Conservation (phyloP, 1,140 invertebrate genomes). For the Trichomalopsis sarcophagae region DNA sequence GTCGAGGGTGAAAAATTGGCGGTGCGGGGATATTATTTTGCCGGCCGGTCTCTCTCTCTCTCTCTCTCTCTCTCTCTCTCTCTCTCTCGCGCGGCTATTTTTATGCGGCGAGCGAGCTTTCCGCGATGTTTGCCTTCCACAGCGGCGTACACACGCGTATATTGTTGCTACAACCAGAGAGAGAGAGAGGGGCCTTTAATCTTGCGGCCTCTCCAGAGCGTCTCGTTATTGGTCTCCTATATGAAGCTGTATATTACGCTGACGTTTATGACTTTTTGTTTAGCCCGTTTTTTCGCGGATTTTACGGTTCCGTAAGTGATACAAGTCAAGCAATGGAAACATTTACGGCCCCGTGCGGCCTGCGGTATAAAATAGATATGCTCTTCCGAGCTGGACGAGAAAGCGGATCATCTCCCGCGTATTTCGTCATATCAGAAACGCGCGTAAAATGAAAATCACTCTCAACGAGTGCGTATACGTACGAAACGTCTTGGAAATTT, state of each 20-base stretch:
- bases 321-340: slow-evolving; percentile 13
- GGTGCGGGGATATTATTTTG: slow-evolving; percentile 4
- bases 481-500: no score
- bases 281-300: slow-evolving; percentile 27
- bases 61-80: no score
- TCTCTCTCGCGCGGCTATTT: neutral
- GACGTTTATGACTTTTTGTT: slow-evolving; percentile 46
- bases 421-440: neutral
- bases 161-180: neutral
- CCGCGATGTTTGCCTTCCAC: slow-evolving; percentile 22
- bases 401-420: no score
- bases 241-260: slow-evolving; percentile 38
- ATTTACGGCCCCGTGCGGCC: neutral
- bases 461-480: no score
- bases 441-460: neutral
- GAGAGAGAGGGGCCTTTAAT: slow-evolving; percentile 22
- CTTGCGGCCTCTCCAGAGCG: neutral
- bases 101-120: neutral
- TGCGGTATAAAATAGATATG: neutral
- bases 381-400: no score
- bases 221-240: slow-evolving; percentile 41
- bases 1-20: slow-evolving; percentile 20
- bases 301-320: slow-evolving; percentile 37
- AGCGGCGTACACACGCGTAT: neutral
- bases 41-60: neutral